Conservation (phyloP, 2,797 vertebrate species). For the Protonibea diacanthus region DNA sequence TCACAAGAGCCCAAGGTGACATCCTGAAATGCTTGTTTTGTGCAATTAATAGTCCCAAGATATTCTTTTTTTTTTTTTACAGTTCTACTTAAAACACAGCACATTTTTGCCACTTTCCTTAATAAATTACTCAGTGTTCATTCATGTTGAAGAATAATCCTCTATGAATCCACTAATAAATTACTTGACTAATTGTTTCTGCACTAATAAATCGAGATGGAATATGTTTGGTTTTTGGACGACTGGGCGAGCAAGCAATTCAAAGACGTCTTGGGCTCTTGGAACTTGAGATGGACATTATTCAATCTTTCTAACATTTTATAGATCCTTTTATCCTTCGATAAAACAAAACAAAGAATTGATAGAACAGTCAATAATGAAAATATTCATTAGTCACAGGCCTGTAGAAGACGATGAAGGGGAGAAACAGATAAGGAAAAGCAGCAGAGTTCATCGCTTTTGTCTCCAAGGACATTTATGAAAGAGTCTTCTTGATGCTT, state of each 20-base stretch:
- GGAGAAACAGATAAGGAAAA: slow-evolving; percentile 22
- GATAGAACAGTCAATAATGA: not conserved
- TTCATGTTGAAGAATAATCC: not conserved
- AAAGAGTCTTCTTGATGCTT: slow-evolving; percentile 42
- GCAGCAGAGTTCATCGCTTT: slow-evolving; percentile 43
- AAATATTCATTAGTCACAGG: slow-evolving; percentile 10
- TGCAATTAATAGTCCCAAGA: not conserved
- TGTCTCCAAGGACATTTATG: slow-evolving; percentile 55
- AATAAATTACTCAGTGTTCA: not conserved
- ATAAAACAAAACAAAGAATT: not conserved
- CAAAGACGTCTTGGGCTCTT: not conserved
- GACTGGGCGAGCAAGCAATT: not conserved
- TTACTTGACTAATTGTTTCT: not conserved
- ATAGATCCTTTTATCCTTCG: not conserved
- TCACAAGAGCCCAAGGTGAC: not conserved
- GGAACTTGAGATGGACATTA: not conserved
- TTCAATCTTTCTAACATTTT: not conserved
- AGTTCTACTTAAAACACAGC: not conserved
- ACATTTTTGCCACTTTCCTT: not conserved
- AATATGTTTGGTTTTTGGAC: not conserved
- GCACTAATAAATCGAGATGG: not conserved
- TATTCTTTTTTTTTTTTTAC: not conserved
- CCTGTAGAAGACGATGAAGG: slow-evolving; percentile 4
- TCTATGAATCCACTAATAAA: not conserved
- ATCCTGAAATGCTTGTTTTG: not conserved